Conservation (phyloP, 1,140 invertebrate species). For the Phthorimaea operculella region DNA sequence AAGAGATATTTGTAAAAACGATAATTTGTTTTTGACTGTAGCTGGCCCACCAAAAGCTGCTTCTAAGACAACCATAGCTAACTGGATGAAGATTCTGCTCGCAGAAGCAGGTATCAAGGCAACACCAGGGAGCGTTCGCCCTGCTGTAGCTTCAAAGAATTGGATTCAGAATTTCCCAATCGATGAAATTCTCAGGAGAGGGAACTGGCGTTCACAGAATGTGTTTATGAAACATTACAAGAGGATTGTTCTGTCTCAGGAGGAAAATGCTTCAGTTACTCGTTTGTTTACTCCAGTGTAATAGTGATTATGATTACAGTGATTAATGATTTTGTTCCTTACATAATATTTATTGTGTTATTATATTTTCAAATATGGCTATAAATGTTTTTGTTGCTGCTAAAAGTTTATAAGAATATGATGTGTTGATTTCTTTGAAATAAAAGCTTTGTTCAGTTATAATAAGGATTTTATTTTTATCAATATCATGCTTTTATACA, state of each 20-base stretch:
- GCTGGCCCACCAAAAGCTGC: background rate
- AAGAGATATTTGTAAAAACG: background rate
- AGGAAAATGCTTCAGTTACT: background rate
- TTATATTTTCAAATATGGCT: too few relatives aligned
- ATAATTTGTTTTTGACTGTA: conserved; percentile 3
- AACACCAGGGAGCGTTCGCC: conserved; percentile 1
- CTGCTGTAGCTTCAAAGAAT: conserved; percentile 6
- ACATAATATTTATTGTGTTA: background rate
- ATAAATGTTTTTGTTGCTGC: too few relatives aligned
- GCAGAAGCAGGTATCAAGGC: conserved; percentile 2
- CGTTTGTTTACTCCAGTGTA: conserved; percentile 3
- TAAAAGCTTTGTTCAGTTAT: too few relatives aligned
- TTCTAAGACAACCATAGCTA: background rate
- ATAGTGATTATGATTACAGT: too few relatives aligned
- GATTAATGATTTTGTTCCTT: background rate
- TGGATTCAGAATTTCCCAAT: conserved; percentile 4
- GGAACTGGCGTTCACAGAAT: conserved; percentile 6
- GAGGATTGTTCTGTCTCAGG: background rate
- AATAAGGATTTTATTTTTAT: too few relatives aligned
- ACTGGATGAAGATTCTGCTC: conserved; percentile 1
- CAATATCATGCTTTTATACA: too few relatives aligned
- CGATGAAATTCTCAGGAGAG: conserved; percentile 3
- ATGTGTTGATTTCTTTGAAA: too few relatives aligned
- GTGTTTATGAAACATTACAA: background rate
- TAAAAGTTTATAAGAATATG: too few relatives aligned